Conservation (phyloP, 1,140 invertebrate species). For the Sweltsa coloradensis region DNA sequence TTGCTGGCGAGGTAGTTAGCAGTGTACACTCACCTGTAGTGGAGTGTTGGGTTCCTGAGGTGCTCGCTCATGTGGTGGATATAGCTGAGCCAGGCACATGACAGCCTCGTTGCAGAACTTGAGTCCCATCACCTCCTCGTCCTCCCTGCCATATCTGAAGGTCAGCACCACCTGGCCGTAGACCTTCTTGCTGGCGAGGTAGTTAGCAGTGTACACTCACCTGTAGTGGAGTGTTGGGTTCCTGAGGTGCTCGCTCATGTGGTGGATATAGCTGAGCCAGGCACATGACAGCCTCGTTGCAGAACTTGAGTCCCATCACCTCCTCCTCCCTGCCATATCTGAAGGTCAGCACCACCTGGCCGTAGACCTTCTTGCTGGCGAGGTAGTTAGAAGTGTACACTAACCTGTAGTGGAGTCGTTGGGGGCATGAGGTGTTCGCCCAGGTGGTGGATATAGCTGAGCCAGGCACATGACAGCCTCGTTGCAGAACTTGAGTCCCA, state of each 20-base stretch:
- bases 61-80: conserved; percentile 42
- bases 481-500: too few relatives aligned
- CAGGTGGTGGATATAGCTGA: too few relatives aligned
- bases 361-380: too few relatives aligned
- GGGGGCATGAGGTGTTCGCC: too few relatives aligned
- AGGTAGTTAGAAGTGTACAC: too few relatives aligned
- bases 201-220: too few relatives aligned
- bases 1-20: too few relatives aligned
- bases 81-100: conserved; percentile 72
- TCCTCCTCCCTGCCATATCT: conserved; percentile 84
- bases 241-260: conserved; percentile 24
- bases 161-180: conserved; percentile 74
- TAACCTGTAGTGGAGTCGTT: too few relatives aligned
- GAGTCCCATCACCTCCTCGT: conserved; percentile 85
- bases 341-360: conserved; percentile 73
- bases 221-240: conserved; percentile 51
- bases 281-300: conserved; percentile 79
- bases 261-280: conserved; percentile 70
- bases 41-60: conserved; percentile 36
- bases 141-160: conserved; percentile 79
- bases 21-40: conserved; percentile 57
- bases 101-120: conserved; percentile 85
- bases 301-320: conserved; percentile 84
- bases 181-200: too few relatives aligned
- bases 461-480: too few relatives aligned